These are phyloP conservation scores for Camponotus fellah DNA, from an alignment of 2,888 invertebrate genomes.

Conservation along the genomic window DNA sequence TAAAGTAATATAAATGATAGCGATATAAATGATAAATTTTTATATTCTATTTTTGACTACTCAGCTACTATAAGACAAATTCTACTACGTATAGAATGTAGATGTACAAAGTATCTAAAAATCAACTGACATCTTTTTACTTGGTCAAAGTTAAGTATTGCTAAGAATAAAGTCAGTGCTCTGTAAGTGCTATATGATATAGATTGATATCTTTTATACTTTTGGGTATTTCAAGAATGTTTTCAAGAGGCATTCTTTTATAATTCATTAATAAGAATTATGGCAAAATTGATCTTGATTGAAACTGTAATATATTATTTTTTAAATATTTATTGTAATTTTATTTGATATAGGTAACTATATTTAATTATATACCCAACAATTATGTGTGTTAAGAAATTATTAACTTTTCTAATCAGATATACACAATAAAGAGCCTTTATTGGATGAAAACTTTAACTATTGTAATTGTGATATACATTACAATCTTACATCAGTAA, in stretches of 20 bases:
- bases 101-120: conserved; percentile 27
- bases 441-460: conserved; percentile 44
- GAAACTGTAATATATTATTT: conserved; percentile 8
- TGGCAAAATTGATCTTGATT: conserved; percentile 42
- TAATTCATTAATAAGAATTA: conserved; percentile 30
- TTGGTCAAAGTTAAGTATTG: conserved; percentile 47
- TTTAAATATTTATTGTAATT: conserved; percentile 34
- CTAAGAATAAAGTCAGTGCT: conserved; percentile 50
- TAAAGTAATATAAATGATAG: conserved; percentile 31
- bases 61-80: conserved; percentile 11
- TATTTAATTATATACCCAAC: conserved; percentile 34
- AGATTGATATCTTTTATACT: conserved; percentile 26
- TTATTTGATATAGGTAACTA: conserved; percentile 24
- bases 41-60: conserved; percentile 27
- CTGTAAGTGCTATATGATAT: conserved; percentile 15
- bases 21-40: not conserved
- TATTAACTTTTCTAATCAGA: conserved; percentile 26
- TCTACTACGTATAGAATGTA: not conserved
- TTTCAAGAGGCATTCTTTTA: conserved; percentile 12
- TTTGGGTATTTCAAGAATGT: conserved; percentile 26
- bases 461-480: not conserved
- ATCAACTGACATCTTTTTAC: conserved; percentile 15
- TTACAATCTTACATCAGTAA: conserved; percentile 47
- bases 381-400: conserved; percentile 26
- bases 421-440: conserved; percentile 24